Evolutionary conservation across 2,797 vertebrate species (phyloP).

Genomic region (Siniperca obscura): DNA sequence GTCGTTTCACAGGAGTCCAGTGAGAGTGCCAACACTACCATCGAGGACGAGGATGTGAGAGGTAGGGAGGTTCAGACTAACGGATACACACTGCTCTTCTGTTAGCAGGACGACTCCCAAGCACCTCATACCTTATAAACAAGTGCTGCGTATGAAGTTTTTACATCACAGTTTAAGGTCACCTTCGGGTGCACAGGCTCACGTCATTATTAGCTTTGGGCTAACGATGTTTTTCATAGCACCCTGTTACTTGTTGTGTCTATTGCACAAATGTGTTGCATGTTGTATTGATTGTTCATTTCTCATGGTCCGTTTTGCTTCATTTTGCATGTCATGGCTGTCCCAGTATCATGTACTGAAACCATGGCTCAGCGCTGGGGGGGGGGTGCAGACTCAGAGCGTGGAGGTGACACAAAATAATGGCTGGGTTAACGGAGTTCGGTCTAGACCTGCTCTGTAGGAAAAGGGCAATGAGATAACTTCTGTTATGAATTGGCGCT

Average conservation of each 20-base stretch:
- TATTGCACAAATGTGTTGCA: slow-evolving; percentile 27
- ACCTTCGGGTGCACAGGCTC: neutral
- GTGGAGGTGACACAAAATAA: no score
- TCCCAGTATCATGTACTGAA: neutral
- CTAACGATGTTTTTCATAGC: neutral
- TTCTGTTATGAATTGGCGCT: no score
- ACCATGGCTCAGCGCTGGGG: neutral
- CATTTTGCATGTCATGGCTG: slow-evolving; percentile 7
- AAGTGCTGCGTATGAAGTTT: neutral
- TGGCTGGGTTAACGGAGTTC: no score
- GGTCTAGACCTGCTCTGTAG: no score
- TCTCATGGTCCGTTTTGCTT: neutral
- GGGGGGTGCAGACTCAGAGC: neutral
- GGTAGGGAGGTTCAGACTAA: slow-evolving; percentile 83
- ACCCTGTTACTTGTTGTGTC: neutral
- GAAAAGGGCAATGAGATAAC: no score
- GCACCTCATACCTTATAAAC: neutral
- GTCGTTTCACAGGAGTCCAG: slow-evolving; percentile 91
- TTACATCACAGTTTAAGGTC: neutral
- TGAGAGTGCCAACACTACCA: slow-evolving; percentile 97
- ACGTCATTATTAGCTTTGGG: neutral
- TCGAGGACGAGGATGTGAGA: slow-evolving; percentile 98
- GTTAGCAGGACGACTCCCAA: neutral
- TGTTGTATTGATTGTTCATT: neutral
- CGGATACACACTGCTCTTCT: neutral